Evolutionary conservation across 1,140 invertebrate genomes (phyloP).

Genomic region (Orius laevigatus): DNA sequence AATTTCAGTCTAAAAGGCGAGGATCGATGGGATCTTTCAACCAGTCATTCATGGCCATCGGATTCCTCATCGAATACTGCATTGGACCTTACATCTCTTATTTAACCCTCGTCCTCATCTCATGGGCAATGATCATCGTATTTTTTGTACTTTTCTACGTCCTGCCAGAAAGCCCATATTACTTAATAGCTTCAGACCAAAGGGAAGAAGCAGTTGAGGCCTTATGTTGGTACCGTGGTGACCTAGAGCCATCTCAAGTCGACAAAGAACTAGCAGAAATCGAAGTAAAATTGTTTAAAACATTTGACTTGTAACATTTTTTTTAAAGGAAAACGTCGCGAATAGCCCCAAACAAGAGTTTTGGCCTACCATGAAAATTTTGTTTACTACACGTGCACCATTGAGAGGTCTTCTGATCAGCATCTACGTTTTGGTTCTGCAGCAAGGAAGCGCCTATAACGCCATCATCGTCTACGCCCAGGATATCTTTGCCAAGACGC

Average conservation of each 20-base stretch:
- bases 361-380: background rate
- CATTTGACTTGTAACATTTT: background rate
- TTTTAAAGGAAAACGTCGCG: background rate
- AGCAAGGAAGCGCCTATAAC: constrained; percentile 13
- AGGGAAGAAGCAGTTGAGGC: constrained; percentile 29
- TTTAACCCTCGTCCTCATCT: background rate
- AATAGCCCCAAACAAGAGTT: constrained; percentile 1
- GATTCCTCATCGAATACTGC: constrained; percentile 2
- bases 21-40: constrained; percentile 2
- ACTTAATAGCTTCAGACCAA: constrained; percentile 10
- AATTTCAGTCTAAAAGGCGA: constrained; percentile 1
- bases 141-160: constrained; percentile 4
- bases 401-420: constrained; percentile 1
- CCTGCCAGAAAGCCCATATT: constrained; percentile 18
- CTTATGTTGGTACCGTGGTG: constrained; percentile 6
- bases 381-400: background rate
- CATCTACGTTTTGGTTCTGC: constrained; percentile 6
- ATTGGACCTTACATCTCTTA: constrained; percentile 9
- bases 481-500: constrained; percentile 8
- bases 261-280: constrained; percentile 11
- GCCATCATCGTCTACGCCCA: constrained; percentile 9
- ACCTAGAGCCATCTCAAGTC: background rate
- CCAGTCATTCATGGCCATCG: background rate
- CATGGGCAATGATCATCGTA: background rate
- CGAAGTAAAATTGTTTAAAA: constrained; percentile 1